These are phyloP conservation scores for Leucoptera coffeella DNA, from an alignment of 2,888 invertebrate species.

Conservation along the genomic window DNA sequence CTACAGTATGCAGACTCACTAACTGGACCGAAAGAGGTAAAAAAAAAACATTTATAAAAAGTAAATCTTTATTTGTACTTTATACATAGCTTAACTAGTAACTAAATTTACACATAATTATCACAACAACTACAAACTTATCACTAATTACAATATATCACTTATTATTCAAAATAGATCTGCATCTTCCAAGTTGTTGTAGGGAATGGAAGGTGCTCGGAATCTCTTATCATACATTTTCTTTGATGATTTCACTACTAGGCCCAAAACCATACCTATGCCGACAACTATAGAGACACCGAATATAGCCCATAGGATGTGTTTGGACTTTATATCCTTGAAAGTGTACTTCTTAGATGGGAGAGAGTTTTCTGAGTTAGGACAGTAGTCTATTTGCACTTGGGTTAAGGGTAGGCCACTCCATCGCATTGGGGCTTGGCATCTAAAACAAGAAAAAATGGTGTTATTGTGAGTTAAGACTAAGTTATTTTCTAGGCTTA, in stretches of 20 bases:
- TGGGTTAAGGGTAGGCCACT: constrained; percentile 33
- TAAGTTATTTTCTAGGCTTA: too few relatives aligned
- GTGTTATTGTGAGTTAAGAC: too few relatives aligned
- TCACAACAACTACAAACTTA: constrained; percentile 6
- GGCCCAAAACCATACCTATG: constrained; percentile 29
- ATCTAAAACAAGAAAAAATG: too few relatives aligned
- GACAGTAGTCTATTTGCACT: constrained; percentile 28
- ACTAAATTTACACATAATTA: constrained; percentile 1
- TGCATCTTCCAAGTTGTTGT: constrained; percentile 24
- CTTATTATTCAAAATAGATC: too few relatives aligned
- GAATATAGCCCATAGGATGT: constrained; percentile 37
- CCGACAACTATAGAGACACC: constrained; percentile 28
- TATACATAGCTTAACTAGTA: constrained; percentile 1
- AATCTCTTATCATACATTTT: constrained; percentile 25
- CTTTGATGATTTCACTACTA: constrained; percentile 26
- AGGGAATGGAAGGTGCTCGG: constrained; percentile 27
- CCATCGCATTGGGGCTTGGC: constrained; percentile 35
- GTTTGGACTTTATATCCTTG: constrained; percentile 27
- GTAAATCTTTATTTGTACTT: background rate
- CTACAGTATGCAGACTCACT: constrained; percentile 65
- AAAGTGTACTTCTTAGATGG: constrained; percentile 17
- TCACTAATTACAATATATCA: constrained; percentile 7
- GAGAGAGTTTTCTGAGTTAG: constrained; percentile 24
- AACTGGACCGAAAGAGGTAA: constrained; percentile 60
- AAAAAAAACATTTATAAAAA: constrained; percentile 5